Percentiles rank a stretch among this genome's conserved stretches.
These are phyloP conservation scores for Pogonocherus hispidulus DNA, from an alignment of 2,888 invertebrate genomes.

Conservation along the genomic window DNA sequence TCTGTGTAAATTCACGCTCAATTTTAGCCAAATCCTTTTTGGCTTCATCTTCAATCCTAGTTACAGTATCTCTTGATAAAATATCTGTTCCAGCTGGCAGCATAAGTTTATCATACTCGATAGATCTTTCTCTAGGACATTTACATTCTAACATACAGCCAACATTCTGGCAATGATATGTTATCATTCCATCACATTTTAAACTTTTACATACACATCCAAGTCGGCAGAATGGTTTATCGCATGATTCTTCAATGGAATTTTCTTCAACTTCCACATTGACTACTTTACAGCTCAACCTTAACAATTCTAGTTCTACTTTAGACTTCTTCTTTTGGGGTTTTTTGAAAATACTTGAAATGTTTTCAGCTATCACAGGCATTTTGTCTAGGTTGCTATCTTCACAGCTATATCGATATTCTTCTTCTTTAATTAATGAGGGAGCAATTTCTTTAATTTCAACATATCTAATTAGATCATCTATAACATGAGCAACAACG, in stretches of 20 bases:
- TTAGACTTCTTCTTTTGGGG: constrained; percentile 46
- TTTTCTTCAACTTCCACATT: constrained; percentile 66
- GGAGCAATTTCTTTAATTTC: constrained; percentile 75
- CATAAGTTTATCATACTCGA: constrained; percentile 51
- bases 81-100: constrained; percentile 59
- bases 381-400: constrained; percentile 47
- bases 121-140: constrained; percentile 61
- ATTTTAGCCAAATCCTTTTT: constrained; percentile 74
- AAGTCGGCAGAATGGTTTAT: constrained; percentile 72
- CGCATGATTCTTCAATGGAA: constrained; percentile 66
- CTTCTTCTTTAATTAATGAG: constrained; percentile 68
- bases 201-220: constrained; percentile 80
- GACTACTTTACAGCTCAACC: constrained; percentile 78
- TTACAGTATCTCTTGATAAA: constrained; percentile 62
- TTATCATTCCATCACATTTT: constrained; percentile 63
- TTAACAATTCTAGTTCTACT: constrained; percentile 70
- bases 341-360: constrained; percentile 40
- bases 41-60: constrained; percentile 69
- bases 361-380: constrained; percentile 39
- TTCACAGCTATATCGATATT: constrained; percentile 45
- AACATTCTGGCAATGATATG: constrained; percentile 74
- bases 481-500: constrained; percentile 64
- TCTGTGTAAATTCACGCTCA: constrained; percentile 81
- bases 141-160: constrained; percentile 75
- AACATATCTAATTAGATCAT: constrained; percentile 73